phyloP scores from a whole-genome alignment of 2,113 vertebrate species.

The Coregonus clupeaformis region DNA sequence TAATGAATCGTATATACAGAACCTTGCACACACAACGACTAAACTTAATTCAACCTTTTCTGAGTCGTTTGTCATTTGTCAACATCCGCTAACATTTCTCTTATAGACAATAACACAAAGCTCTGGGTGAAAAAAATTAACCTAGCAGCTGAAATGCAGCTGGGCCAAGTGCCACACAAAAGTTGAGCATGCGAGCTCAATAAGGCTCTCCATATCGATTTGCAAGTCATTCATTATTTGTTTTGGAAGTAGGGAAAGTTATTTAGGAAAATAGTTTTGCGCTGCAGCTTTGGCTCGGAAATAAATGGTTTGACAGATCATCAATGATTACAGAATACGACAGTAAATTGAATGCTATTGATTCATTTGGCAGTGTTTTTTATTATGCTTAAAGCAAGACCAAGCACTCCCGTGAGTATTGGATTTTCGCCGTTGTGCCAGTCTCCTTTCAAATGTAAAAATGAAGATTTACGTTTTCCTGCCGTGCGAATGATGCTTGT shows the following conservation, averaged over 20 bases:
- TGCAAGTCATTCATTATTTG: constrained; percentile 66
- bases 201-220: constrained; percentile 64
- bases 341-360: constrained; percentile 65
- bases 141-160: constrained; percentile 54
- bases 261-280: constrained; percentile 60
- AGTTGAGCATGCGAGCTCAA: constrained; percentile 59
- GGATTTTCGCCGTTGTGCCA: constrained; percentile 45
- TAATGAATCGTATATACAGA: no score
- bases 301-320: constrained; percentile 64
- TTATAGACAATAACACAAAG: constrained; percentile 44
- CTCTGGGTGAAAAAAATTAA: not conserved
- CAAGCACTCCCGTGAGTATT: constrained; percentile 54
- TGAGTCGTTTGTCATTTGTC: constrained; percentile 23
- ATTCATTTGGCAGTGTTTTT: constrained; percentile 51
- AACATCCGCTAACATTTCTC: constrained; percentile 16
- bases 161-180: constrained; percentile 34
- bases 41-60: constrained; percentile 16
- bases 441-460: constrained; percentile 56
- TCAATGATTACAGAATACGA: constrained; percentile 66
- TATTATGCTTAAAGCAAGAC: constrained; percentile 58
- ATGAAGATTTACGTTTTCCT: constrained; percentile 60
- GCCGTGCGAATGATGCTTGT: constrained; percentile 48
- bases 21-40: no score
- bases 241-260: constrained; percentile 68
- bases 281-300: constrained; percentile 50